Evolutionary conservation across 2,888 invertebrate species (phyloP), one percentile per base, ranked within the genome.

Genomic region (Aromia moschata): DNA sequence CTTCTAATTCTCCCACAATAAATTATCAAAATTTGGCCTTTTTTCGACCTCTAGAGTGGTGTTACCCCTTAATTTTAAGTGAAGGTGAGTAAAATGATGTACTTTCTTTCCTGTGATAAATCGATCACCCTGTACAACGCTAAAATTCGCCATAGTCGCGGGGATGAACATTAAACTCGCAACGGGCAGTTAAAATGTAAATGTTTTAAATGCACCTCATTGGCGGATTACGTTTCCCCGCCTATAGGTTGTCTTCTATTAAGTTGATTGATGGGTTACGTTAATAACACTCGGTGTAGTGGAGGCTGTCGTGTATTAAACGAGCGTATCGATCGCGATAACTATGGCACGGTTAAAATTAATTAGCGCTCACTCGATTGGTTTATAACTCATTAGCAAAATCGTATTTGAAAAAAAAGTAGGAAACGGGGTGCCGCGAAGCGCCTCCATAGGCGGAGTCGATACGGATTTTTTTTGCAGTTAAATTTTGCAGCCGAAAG

Each of bases 261-360:
- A 49, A 25, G 37, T 55, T 58, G 58, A 58, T 58, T 58, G 55
- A 58, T 58, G 58, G 49, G 36, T 33, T 49, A 49, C 49, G 58
- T 44, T 58, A 44, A 47, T 54, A 54, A 49, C 58, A 47, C 41
- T 58, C 54, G 47, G 33, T 47, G 47, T 47, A 54, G 18, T 57
- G 49, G 17, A 43, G 43, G 38, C 45, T 30, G 25, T 44, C 47
- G 20, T 41, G 49, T 43, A 49, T 58, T 55, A 44, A 55, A 49
- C 46, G 44, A 55, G 41, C 18, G 20, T 58, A 58, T 55, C 43
- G 58, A 58, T 58, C 49, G 25, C 43, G 36, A 51, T 57, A 38
- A 1, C 5, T 16, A n/a, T 37, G 16, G 14, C 15, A 30, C 31
- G 43, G 44, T 38, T 15, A 45, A 52, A 57, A 25, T 52, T 57